These are phyloP conservation scores for Agrochola lota DNA, from an alignment of 2,888 invertebrate genomes.

Conservation along the genomic window DNA sequence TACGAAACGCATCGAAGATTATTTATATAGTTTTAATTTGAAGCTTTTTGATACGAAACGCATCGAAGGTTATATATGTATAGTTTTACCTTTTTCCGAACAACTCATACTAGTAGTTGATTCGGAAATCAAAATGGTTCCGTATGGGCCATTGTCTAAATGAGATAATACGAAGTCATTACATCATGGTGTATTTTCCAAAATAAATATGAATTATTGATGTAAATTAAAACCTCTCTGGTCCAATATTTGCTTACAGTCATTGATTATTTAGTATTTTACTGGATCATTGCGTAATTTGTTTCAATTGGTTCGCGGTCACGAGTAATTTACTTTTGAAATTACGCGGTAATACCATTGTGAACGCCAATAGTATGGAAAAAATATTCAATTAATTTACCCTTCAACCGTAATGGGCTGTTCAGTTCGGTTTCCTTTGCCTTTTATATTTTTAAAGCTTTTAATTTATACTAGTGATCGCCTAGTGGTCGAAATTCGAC, in stretches of 20 bases:
- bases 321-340: conserved; percentile 51
- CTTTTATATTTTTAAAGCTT: neutral
- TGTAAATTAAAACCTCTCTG: conserved; percentile 19
- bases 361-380: conserved; percentile 37
- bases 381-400: conserved; percentile 45
- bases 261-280: conserved; percentile 49
- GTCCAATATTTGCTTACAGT: conserved; percentile 21
- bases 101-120: neutral
- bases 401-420: conserved; percentile 20
- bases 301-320: conserved; percentile 50
- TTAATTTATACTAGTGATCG: neutral
- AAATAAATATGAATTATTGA: neutral
- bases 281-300: conserved; percentile 51
- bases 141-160: neutral
- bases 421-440: neutral
- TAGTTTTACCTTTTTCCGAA: neutral
- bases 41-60: neutral
- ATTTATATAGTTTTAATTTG: neutral
- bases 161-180: neutral
- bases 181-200: neutral
- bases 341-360: conserved; percentile 44
- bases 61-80: too few relatives aligned
- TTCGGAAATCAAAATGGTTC: too few relatives aligned
- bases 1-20: neutral
- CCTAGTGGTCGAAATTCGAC: too few relatives aligned